Percentiles rank a stretch among this genome's conserved stretches.
Evolutionary conservation across 2,797 vertebrate genomes (phyloP).

Genomic region (Silurus aristotelis): DNA sequence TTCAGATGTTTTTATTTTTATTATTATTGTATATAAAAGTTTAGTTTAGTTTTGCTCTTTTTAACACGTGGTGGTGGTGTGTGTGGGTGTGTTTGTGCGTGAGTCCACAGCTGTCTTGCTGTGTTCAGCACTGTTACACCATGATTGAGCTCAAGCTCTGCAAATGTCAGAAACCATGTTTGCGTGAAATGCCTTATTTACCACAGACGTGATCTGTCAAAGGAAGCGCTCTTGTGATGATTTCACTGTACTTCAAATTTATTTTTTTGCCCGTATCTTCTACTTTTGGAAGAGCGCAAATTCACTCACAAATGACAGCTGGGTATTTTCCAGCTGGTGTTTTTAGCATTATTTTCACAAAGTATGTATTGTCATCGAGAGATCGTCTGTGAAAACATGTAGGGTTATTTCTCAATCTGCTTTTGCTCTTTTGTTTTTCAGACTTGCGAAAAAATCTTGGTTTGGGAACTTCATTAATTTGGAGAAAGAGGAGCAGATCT

Average conservation of each 20-base stretch:
- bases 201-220: slow-evolving; percentile 34
- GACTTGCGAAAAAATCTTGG: slow-evolving; percentile 99
- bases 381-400: background rate
- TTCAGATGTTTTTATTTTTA: background rate
- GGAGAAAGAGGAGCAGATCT: slow-evolving; percentile 99
- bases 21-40: background rate
- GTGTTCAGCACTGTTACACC: background rate
- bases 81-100: background rate
- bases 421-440: slow-evolving; percentile 58
- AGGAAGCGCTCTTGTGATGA: slow-evolving; percentile 33
- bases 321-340: background rate
- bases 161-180: slow-evolving; percentile 49
- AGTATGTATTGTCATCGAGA: too few relatives aligned
- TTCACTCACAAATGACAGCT: slow-evolving; percentile 4
- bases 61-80: background rate
- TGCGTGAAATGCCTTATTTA: slow-evolving; percentile 47
- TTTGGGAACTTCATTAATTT: slow-evolving; percentile 98
- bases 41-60: background rate
- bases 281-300: slow-evolving; percentile 16
- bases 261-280: slow-evolving; percentile 1
- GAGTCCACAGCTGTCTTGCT: background rate
- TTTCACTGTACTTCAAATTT: slow-evolving; percentile 10
- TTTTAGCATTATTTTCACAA: background rate
- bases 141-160: slow-evolving; percentile 10
- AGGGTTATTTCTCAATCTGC: background rate